Evolutionary conservation across 2,113 vertebrate genomes (phyloP), one percentile per base, ranked within the genome.

Genomic region (Cairina moschata): DNA sequence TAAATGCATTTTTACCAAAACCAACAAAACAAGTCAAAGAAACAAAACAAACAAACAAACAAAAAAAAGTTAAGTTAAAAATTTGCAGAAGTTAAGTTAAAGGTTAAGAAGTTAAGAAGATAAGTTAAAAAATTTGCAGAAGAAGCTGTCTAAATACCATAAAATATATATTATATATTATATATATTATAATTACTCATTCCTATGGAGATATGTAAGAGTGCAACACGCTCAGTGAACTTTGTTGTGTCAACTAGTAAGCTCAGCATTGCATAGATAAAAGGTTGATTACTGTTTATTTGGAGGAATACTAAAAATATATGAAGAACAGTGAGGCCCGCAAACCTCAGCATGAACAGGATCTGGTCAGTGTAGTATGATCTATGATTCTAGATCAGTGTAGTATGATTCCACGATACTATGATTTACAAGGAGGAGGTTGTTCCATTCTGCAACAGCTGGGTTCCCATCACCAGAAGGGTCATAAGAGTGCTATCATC

Each of bases 171-270:
- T 11, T 13, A 13, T 40, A 40, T 40, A 40, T 40, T 40, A 40
- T 40, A 40, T 40, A 40, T 40, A 13, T 40, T 40, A 40, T 40
- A 40, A 40, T 40, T 40, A 13, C 40, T 40, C 58, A 3, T 25
- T 90, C 9, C 44, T 15, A 9, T 5, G 8, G 44, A 59, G 42
- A 23, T 15, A 26, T 11, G 8, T 10, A 54, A 18, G 25, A n/a
- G 11, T 12, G 7, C 14, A 44, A 31, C 0, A 14, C 32, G 17
- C 20, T 46, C 48, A 22, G 9, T 44, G 36, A 69, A 0, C 28
- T 7, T 1, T 4, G 22, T 8, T 60, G 44, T 55, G 38, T 8
- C 38, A 17, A 0, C 20, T 3, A 10, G 32, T 6, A 31, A 32
- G 36, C 11, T 38, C 5, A 21, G n/a, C 63, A 28, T 4, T 36